Evolutionary conservation across 2,797 vertebrate species (phyloP).

Genomic region (Sebastes vulpes): DNA sequence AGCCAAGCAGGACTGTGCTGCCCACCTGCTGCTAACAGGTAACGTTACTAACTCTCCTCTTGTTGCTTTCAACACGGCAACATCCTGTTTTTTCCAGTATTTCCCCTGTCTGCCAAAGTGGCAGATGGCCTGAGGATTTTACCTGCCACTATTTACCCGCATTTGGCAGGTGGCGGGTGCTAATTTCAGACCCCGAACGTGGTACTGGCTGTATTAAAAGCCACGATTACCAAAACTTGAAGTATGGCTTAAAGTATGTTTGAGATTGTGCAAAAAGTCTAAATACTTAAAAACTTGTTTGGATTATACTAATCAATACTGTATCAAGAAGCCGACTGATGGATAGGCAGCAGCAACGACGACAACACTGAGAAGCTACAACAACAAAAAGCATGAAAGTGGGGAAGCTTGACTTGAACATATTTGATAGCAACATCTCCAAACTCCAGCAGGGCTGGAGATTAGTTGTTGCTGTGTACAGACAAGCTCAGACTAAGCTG

Average conservation of each 20-base stretch:
- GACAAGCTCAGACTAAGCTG: slow-evolving; percentile 1
- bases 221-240: no score
- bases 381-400: not conserved
- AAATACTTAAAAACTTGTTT: not conserved
- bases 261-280: not conserved
- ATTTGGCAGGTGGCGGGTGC: no score
- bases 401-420: not conserved
- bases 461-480: slow-evolving; percentile 4
- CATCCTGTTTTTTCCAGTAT: no score
- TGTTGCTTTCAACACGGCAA: no score
- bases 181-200: no score
- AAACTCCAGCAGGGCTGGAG: not conserved
- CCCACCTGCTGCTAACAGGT: no score
- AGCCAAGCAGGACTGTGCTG: no score
- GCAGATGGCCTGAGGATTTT: no score
- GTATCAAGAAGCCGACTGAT: not conserved
- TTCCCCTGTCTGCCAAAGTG: no score
- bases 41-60: no score
- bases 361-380: not conserved
- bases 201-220: no score
- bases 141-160: no score
- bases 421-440: not conserved
- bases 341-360: not conserved
- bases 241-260: not conserved
- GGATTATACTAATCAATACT: not conserved